Conservation (phyloP, 2,797 vertebrate species). For the Tragopan temminckii region DNA sequence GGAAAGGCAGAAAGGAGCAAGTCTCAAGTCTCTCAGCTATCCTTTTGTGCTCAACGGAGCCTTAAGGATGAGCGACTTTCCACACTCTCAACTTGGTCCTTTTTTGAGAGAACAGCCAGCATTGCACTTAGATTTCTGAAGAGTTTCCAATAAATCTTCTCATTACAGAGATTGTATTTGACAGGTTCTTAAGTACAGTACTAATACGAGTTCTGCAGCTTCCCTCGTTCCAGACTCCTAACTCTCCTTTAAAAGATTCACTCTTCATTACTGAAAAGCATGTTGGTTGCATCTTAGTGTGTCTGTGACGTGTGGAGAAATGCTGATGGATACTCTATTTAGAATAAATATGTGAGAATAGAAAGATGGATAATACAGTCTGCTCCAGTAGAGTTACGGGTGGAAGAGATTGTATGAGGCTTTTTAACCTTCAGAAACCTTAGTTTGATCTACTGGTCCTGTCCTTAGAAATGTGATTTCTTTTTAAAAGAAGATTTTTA, state of each 20-base stretch:
- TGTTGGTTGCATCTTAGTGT: not conserved
- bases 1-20: not conserved
- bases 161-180: not conserved
- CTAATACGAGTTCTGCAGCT: not conserved
- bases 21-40: too few species aligned
- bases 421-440: not conserved
- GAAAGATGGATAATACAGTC: not conserved
- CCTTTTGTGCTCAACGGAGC: too few species aligned
- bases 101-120: too few species aligned
- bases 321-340: not conserved
- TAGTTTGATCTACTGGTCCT: not conserved
- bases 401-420: not conserved
- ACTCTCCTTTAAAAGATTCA: not conserved
- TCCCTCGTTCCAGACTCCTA: not conserved
- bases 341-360: not conserved
- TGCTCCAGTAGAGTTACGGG: not conserved
- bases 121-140: too few species aligned
- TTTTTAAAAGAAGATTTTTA: not conserved
- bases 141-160: not conserved
- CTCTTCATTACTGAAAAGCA: not conserved
- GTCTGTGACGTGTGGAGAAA: not conserved
- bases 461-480: not conserved
- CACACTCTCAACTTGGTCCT: too few species aligned
- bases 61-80: too few species aligned
- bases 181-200: not conserved